Evolutionary conservation across 2,113 vertebrate species (phyloP).

Genomic region (Rhineura floridana): DNA sequence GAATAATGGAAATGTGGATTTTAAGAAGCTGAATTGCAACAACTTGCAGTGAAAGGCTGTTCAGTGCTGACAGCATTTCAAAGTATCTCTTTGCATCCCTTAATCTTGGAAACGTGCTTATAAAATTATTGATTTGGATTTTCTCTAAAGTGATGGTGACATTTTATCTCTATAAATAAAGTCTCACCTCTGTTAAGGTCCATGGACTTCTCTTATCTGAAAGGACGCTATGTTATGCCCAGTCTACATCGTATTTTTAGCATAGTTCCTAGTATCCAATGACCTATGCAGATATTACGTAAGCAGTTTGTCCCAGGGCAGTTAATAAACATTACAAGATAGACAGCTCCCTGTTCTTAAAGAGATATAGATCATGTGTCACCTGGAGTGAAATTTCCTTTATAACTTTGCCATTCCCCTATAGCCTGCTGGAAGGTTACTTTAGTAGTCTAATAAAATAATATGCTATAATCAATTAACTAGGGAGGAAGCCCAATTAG

Average conservation of each 20-base stretch:
- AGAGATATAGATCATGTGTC: not conserved
- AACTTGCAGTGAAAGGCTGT: not conserved
- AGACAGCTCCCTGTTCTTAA: not conserved
- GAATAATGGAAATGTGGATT: constrained; percentile 8
- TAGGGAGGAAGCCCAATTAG: not conserved
- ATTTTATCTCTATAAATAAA: not conserved
- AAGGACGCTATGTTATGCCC: not conserved
- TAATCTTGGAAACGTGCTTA: not conserved
- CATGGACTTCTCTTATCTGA: not conserved
- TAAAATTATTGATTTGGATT: not conserved
- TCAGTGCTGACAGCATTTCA: not conserved
- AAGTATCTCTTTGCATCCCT: not conserved
- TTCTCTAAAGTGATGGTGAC: not conserved
- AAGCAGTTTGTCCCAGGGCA: not conserved
- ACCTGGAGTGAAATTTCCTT: not conserved
- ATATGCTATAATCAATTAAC: not conserved
- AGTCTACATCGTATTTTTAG: not conserved
- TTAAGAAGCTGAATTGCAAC: not conserved
- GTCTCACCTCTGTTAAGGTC: not conserved
- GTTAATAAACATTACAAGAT: not conserved
- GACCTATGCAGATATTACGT: not conserved
- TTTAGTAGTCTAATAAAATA: too few relatives aligned
- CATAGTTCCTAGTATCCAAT: not conserved
- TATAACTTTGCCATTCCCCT: not conserved
- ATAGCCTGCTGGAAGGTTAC: not conserved